These are phyloP conservation scores for Ochotona princeps DNA, from an alignment of 2,113 vertebrate genomes.

Conservation along the genomic window DNA sequence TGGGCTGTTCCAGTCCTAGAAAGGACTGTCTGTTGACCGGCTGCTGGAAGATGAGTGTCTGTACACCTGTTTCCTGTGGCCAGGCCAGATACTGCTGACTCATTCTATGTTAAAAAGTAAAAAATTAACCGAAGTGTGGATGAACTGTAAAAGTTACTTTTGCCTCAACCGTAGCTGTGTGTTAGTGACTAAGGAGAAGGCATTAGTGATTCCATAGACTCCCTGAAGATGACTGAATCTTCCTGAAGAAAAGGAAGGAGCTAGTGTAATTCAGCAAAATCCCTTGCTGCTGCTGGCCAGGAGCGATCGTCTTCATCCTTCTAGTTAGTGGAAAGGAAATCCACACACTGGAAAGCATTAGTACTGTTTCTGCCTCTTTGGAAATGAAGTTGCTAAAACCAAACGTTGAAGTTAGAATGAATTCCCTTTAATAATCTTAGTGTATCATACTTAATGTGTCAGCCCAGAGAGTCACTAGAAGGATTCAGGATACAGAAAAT, in stretches of 20 bases:
- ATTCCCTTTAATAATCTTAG: constrained; percentile 30
- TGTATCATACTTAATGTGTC: no score
- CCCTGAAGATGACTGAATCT: not conserved
- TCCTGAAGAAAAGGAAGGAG: not conserved
- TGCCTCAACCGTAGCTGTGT: not conserved
- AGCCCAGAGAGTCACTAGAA: constrained; percentile 30
- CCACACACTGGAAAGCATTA: not conserved
- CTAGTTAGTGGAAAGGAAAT: not conserved
- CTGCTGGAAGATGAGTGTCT: not conserved
- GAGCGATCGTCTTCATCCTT: not conserved
- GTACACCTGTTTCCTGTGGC: not conserved
- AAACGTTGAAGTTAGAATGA: constrained; percentile 46
- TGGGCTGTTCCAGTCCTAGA: not conserved
- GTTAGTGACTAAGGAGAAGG: not conserved
- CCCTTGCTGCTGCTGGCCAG: not conserved
- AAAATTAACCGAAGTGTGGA: constrained; percentile 45
- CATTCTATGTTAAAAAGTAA: not conserved
- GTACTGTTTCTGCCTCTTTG: constrained; percentile 27
- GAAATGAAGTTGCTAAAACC: constrained; percentile 33
- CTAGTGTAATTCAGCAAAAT: constrained; percentile 20
- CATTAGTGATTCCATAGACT: constrained; percentile 8
- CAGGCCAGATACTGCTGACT: not conserved
- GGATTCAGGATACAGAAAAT: constrained; percentile 21
- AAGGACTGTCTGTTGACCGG: not conserved
- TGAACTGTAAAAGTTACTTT: constrained; percentile 10